Percentiles rank a stretch among this genome's conserved stretches.
Evolutionary conservation across 1,140 invertebrate genomes (phyloP).

Genomic region (Pemphigus obesinymphae): DNA sequence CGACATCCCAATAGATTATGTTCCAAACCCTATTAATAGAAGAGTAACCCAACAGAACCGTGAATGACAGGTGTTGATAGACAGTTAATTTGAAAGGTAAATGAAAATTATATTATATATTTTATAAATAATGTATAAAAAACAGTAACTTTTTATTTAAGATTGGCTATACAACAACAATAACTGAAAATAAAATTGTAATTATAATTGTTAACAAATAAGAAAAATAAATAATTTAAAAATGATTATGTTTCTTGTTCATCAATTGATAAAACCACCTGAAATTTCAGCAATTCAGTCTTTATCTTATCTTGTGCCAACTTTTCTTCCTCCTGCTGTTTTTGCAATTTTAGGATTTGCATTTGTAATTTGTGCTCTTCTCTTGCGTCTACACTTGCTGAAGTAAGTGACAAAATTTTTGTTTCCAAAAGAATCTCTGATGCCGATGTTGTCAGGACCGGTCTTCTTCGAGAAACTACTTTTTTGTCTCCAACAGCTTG

Average conservation of each 20-base stretch:
- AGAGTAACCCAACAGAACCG: neutral
- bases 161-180: neutral
- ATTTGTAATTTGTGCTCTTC: constrained; percentile 23
- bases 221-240: neutral
- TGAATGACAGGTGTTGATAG: neutral
- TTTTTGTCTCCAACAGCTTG: neutral
- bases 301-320: constrained; percentile 5
- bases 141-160: neutral
- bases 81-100: neutral
- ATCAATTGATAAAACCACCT: neutral
- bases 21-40: neutral
- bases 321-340: neutral
- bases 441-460: neutral
- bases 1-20: neutral
- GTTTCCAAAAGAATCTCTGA: neutral
- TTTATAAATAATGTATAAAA: neutral
- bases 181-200: no score
- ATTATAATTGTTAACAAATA: neutral
- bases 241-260: neutral
- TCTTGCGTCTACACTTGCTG: neutral
- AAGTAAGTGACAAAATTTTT: neutral
- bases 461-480: constrained; percentile 8
- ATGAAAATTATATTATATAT: neutral
- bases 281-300: constrained; percentile 13
- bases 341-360: neutral